Evolutionary conservation across 1,140 invertebrate genomes (phyloP), one percentile per base, ranked within the genome.

Genomic region (Vollenhovia emeryi): DNA sequence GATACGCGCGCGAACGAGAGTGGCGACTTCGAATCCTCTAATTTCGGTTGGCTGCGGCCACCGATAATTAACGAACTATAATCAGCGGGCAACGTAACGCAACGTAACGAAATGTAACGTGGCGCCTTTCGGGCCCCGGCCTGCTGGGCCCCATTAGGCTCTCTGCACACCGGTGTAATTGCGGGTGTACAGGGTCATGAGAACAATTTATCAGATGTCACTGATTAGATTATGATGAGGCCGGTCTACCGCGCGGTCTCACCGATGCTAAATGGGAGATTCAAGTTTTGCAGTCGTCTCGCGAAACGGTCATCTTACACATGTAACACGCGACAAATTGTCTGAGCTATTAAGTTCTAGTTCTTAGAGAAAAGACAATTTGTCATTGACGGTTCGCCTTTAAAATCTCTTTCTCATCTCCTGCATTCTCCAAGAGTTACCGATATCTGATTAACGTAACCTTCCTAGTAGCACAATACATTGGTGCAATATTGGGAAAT

Each of bases 31-130:
- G 71, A 64, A 86, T 91, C 91, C 90, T 91, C 69, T 90, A 90
- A 91, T 91, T 90, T 91, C 27, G 55, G 40, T 69, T 30, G 57
- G 73, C 88, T 71, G 89, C 79, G 57, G 52, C 59, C 79, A 74
- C 68, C 62, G 86, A 89, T 91, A 92, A 92, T 92, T 91, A 92
- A 87, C 87, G 79, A 90, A 86, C 87, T 71, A 82, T 85, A 89
- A 90, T 90, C 84, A 91, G 59, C 55, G 74, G 79, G 69, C 87
- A 59, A 78, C 48, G 74, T 87, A 86, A 86, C 75, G 85, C 60
- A 83, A 87, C 78, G 59, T 85, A 89, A 90, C 71, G 73, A 83
- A 90, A 87, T 71, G 86, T 90, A 88, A 86, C 79, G 36, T 55
- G 45, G 86, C 59, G 84, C 59, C 52, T 43, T 73, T 60, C 15